Percentiles rank a stretch among this genome's conserved stretches.
phyloP scores from a whole-genome alignment of 2,888 invertebrate genomes.

The Drosophila phalerata region DNA sequence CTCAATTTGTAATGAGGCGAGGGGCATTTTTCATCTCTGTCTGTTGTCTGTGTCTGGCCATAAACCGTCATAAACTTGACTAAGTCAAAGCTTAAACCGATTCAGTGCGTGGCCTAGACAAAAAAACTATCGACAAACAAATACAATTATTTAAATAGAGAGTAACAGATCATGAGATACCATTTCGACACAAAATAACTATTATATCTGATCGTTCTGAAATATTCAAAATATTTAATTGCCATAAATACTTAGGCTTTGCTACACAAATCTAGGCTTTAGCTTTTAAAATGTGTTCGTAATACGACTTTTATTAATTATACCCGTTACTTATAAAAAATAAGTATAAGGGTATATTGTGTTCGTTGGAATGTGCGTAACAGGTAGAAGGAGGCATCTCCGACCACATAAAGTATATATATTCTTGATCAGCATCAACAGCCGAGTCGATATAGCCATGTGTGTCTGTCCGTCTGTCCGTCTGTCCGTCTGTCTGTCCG shows the following conservation, averaged over 20 bases:
- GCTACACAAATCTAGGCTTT: background rate
- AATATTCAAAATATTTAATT: background rate
- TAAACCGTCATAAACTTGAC: constrained; percentile 65
- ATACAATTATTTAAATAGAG: background rate
- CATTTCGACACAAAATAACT: background rate
- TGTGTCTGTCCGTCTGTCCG: too few relatives aligned
- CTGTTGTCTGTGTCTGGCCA: constrained; percentile 16
- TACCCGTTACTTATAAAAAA: too few relatives aligned
- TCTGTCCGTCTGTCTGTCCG: too few relatives aligned
- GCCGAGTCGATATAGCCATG: too few relatives aligned
- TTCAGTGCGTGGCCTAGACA: constrained; percentile 25
- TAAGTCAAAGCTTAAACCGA: constrained; percentile 53
- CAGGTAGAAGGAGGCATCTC: too few relatives aligned
- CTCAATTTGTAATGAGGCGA: constrained; percentile 25
- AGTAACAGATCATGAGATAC: background rate
- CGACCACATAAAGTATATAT: too few relatives aligned
- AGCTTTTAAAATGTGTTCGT: background rate
- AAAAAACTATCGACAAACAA: constrained; percentile 36
- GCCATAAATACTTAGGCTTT: background rate
- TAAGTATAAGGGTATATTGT: too few relatives aligned
- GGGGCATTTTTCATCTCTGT: constrained; percentile 12
- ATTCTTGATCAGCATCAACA: too few relatives aligned
- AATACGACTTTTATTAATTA: background rate
- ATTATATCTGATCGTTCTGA: background rate
- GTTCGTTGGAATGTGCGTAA: too few relatives aligned